phyloP scores from a whole-genome alignment of 2,888 invertebrate genomes.

The Podabrus alpinus region DNA sequence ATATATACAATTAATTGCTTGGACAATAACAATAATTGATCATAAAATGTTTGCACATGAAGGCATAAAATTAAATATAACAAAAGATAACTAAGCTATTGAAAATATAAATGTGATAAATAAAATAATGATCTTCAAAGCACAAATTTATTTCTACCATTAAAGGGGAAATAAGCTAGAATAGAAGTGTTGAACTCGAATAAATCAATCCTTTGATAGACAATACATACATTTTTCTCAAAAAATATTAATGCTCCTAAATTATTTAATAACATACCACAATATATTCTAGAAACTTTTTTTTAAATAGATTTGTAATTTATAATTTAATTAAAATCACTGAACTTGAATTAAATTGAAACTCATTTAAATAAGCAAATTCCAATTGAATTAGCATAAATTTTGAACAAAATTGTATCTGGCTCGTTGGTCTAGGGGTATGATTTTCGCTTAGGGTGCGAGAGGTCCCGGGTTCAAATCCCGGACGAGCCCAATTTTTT shows the following conservation, averaged over 20 bases:
- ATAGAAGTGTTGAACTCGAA: background rate
- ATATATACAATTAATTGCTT: background rate
- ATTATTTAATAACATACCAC: too few relatives aligned
- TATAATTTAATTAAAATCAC: too few relatives aligned
- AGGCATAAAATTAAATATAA: background rate
- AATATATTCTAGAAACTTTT: too few relatives aligned
- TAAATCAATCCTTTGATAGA: background rate
- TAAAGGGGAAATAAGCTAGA: background rate
- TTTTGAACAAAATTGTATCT: conserved; percentile 1
- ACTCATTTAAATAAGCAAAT: background rate
- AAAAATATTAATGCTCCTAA: too few relatives aligned
- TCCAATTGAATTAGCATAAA: background rate
- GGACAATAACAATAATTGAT: background rate
- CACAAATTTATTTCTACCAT: background rate
- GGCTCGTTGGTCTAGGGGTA: conserved; percentile 74
- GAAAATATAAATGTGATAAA: background rate
- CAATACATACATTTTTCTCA: too few relatives aligned
- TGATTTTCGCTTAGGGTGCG: conserved; percentile 71
- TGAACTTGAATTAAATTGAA: background rate
- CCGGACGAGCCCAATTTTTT: conserved; percentile 59
- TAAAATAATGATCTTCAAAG: background rate
- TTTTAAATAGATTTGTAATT: too few relatives aligned
- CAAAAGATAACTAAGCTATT: background rate
- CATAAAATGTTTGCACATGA: background rate
- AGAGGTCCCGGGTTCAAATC: conserved; percentile 64